phyloP scores from a whole-genome alignment of 2,113 vertebrate species.

The Mormyrus lacerda region DNA sequence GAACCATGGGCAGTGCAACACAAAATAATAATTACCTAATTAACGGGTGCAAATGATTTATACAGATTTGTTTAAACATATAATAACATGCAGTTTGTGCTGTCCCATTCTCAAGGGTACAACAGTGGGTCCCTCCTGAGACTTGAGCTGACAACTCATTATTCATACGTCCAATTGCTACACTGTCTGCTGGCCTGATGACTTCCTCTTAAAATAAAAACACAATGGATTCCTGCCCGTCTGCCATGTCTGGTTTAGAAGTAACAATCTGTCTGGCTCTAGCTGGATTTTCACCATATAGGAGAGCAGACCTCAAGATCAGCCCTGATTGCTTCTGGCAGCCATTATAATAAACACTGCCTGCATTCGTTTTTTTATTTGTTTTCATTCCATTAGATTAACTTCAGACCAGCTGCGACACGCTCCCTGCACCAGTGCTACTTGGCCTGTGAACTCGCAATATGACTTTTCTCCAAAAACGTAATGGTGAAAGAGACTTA shows the following conservation, averaged over 20 bases:
- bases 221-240: neutral
- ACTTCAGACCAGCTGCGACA: neutral
- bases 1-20: neutral
- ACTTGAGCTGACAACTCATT: neutral
- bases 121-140: neutral
- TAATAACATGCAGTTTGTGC: neutral
- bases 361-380: neutral
- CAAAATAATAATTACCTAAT: neutral
- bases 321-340: neutral
- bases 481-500: neutral
- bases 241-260: neutral
- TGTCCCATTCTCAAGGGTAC: neutral
- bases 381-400: constrained; percentile 1
- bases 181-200: neutral
- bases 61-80: neutral
- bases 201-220: neutral
- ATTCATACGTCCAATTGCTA: neutral
- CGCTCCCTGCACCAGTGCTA: neutral
- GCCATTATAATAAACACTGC: neutral
- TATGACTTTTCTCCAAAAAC: neutral
- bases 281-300: neutral
- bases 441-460: neutral
- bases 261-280: neutral
- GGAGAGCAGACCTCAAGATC: neutral
- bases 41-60: neutral